These are phyloP conservation scores for Panopea generosa DNA, from an alignment of 2,888 invertebrate species.

Conservation along the genomic window DNA sequence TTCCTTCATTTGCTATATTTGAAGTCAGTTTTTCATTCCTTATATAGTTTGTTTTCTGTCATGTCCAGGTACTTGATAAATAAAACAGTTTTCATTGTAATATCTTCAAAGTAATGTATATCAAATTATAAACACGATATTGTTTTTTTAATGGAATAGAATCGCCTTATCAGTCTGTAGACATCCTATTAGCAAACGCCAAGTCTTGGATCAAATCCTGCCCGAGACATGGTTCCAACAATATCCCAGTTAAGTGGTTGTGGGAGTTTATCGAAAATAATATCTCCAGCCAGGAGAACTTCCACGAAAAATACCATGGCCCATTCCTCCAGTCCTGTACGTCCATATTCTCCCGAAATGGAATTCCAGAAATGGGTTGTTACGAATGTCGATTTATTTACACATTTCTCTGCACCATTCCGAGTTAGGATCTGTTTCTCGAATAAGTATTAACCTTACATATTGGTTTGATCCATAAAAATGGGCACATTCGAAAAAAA, in stretches of 20 bases:
- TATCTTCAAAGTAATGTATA: too few species aligned
- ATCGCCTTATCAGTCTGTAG: too few species aligned
- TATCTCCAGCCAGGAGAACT: conserved; percentile 58
- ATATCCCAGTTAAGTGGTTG: conserved; percentile 54
- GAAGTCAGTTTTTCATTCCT: too few species aligned
- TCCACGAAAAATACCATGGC: too few species aligned
- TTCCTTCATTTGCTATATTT: too few species aligned
- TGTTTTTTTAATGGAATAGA: too few species aligned
- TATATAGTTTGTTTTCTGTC: too few species aligned
- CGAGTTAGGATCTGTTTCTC: conserved; percentile 42
- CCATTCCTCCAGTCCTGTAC: conserved; percentile 20
- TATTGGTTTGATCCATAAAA: conserved; percentile 58
- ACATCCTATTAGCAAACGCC: conserved; percentile 42
- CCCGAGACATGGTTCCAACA: conserved; percentile 55
- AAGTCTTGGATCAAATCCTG: conserved; percentile 61
- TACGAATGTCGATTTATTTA: conserved; percentile 52
- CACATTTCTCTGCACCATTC: conserved; percentile 60
- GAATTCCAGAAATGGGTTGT: conserved; percentile 60
- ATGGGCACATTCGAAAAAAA: conserved; percentile 65
- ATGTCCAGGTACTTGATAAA: too few species aligned
- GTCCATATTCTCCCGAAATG: conserved; percentile 55
- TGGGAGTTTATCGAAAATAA: conserved; percentile 45
- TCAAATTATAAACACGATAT: too few species aligned
- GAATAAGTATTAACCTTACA: conserved; percentile 49
- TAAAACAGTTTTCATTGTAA: too few species aligned